These are phyloP conservation scores for Drosophila bocqueti DNA, from an alignment of 1,140 invertebrate species.

Conservation along the genomic window DNA sequence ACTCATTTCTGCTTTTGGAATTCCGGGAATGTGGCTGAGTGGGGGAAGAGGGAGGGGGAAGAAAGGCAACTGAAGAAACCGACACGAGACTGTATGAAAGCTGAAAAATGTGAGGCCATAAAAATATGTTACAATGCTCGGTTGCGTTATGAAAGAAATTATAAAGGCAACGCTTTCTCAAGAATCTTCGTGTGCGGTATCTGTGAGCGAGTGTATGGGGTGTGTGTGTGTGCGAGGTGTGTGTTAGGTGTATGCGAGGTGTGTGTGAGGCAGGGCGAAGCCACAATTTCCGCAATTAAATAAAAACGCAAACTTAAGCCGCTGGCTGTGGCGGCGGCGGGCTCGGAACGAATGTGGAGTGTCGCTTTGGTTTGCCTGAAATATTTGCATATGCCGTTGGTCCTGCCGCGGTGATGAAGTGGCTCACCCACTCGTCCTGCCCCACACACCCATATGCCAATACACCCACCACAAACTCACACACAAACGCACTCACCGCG, in stretches of 20 bases:
- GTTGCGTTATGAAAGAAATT: conserved; percentile 81
- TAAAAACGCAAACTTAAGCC: conserved; percentile 84
- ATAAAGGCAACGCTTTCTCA: conserved; percentile 62
- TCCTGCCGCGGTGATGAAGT: conserved; percentile 55
- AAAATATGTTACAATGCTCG: conserved; percentile 83
- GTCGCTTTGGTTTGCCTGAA: conserved; percentile 70
- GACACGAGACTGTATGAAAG: conserved; percentile 66
- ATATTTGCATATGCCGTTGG: conserved; percentile 73
- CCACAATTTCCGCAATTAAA: conserved; percentile 81
- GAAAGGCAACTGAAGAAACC: conserved; percentile 7
- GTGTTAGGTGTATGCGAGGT: conserved; percentile 3
- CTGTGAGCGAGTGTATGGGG: neutral
- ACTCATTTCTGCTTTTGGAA: conserved; percentile 76
- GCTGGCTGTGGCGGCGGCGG: conserved; percentile 44
- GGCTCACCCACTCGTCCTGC: conserved; percentile 52
- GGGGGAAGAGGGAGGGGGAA: neutral
- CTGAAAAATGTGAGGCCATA: conserved; percentile 77
- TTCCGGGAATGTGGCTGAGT: conserved; percentile 66
- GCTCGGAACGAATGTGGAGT: conserved; percentile 66
- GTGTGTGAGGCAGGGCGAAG: conserved; percentile 56
- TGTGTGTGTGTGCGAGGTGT: conserved; percentile 38
- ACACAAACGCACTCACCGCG: conserved; percentile 3
- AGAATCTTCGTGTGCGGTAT: conserved; percentile 45
- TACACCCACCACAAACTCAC: conserved; percentile 10
- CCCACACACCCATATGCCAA: conserved; percentile 18